These are phyloP conservation scores for Enteromius anoplus DNA, from an alignment of 2,797 vertebrate genomes.

Conservation along the genomic window DNA sequence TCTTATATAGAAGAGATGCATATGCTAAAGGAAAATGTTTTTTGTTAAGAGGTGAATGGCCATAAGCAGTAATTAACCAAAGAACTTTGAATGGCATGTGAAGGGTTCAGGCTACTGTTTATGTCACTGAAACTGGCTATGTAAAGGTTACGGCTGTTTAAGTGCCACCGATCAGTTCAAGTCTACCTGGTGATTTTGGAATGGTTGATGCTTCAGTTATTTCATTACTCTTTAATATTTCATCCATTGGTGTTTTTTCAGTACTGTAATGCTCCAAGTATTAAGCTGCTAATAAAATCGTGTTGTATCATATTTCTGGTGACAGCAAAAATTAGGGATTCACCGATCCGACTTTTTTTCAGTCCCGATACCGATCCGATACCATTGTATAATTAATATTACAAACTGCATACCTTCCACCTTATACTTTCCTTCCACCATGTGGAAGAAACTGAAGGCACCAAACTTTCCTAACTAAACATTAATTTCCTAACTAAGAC, in stretches of 20 bases:
- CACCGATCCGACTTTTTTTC: too few species aligned
- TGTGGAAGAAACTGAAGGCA: too few species aligned
- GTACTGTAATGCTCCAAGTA: background rate
- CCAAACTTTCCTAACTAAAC: too few species aligned
- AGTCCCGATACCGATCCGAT: too few species aligned
- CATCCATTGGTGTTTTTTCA: background rate
- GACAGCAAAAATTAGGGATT: too few species aligned
- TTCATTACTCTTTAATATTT: background rate
- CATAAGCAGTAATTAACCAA: background rate
- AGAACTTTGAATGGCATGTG: slow-evolving; percentile 20
- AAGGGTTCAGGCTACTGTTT: background rate
- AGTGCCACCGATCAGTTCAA: background rate
- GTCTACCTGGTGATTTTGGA: background rate
- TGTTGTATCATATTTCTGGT: background rate
- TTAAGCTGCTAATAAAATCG: background rate
- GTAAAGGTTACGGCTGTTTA: slow-evolving; percentile 1
- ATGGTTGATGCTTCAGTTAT: background rate
- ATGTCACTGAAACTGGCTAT: background rate
- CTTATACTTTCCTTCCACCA: too few species aligned
- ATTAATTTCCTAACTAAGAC: too few species aligned
- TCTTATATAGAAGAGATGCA: background rate
- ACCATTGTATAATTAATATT: too few species aligned
- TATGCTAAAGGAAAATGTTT: background rate
- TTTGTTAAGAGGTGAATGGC: slow-evolving; percentile 25
- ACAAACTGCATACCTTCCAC: too few species aligned